Conservation (phyloP, 2,888 invertebrate species). For the Nipponacmea schrenckii region DNA sequence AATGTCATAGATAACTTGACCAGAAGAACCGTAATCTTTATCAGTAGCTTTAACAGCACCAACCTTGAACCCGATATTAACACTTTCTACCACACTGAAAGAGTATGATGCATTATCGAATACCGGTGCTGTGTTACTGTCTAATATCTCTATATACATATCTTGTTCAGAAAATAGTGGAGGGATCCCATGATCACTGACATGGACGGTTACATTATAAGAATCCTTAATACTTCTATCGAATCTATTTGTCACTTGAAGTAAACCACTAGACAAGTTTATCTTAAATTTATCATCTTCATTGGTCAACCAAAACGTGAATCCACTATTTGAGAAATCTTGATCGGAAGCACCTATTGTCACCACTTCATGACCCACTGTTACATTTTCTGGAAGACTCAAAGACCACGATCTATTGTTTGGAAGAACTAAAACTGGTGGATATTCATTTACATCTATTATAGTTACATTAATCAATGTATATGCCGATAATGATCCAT, state of each 20-base stretch:
- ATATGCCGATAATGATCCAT: conserved; percentile 18
- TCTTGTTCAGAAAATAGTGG: conserved; percentile 18
- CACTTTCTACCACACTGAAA: conserved; percentile 27
- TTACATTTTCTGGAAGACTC: conserved; percentile 16
- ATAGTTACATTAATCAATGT: conserved; percentile 25
- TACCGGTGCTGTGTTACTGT: conserved; percentile 31
- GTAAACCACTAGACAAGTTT: conserved; percentile 22
- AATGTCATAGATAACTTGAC: conserved; percentile 22
- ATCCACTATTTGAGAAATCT: conserved; percentile 30
- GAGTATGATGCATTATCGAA: conserved; percentile 21
- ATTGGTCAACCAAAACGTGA: conserved; percentile 27
- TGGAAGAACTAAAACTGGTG: conserved; percentile 15
- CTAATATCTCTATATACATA: conserved; percentile 24
- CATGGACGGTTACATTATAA: conserved; percentile 27
- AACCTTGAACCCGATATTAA: conserved; percentile 19
- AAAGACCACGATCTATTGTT: neutral
- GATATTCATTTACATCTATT: conserved; percentile 31
- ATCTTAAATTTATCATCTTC: conserved; percentile 33
- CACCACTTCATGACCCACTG: neutral
- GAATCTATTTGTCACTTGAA: conserved; percentile 25
- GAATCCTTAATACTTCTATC: conserved; percentile 22
- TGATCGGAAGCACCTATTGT: conserved; percentile 24
- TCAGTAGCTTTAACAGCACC: conserved; percentile 28
- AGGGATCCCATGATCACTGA: conserved; percentile 31
- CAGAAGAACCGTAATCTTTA: conserved; percentile 34